Percentiles rank a stretch among this genome's conserved stretches.
Evolutionary conservation across 2,113 vertebrate species (phyloP).

Genomic region (Aspidoscelis tigris): DNA sequence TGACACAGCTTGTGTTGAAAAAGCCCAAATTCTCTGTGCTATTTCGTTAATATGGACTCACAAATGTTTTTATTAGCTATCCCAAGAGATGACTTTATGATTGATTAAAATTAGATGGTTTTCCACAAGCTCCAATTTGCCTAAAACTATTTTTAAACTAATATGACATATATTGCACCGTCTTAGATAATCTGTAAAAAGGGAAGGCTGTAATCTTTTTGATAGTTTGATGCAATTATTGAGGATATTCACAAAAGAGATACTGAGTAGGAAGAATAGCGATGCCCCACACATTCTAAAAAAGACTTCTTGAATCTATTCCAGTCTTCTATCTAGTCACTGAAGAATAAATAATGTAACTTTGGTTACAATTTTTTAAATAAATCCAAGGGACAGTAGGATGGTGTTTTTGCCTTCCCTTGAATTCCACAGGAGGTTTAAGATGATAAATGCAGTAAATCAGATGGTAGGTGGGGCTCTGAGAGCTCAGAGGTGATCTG

Average conservation of each 20-base stretch:
- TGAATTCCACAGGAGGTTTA: constrained; percentile 46
- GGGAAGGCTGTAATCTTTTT: constrained; percentile 36
- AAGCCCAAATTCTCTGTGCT: background rate
- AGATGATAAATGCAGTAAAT: constrained; percentile 35
- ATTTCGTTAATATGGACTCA: constrained; percentile 19
- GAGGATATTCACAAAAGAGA: constrained; percentile 8
- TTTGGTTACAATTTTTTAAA: constrained; percentile 39
- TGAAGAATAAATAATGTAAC: constrained; percentile 42
- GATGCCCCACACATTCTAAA: background rate
- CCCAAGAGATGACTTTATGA: constrained; percentile 20
- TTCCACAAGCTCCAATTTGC: constrained; percentile 62
- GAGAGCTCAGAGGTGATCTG: too few species aligned
- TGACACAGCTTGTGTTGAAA: background rate
- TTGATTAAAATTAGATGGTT: constrained; percentile 48
- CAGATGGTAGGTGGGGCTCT: too few species aligned
- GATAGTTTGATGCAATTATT: constrained; percentile 9
- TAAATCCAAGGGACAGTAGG: constrained; percentile 46
- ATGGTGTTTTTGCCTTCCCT: constrained; percentile 40
- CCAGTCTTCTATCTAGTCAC: background rate
- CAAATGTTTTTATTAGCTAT: background rate
- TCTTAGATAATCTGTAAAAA: constrained; percentile 23
- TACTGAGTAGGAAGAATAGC: constrained; percentile 33
- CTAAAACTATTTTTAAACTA: constrained; percentile 60
- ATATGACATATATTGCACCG: constrained; percentile 51
- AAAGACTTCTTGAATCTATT: background rate